Base-by-base conservation (phyloP, 2,888 invertebrate genomes). In the Plusia festucae region DNA sequence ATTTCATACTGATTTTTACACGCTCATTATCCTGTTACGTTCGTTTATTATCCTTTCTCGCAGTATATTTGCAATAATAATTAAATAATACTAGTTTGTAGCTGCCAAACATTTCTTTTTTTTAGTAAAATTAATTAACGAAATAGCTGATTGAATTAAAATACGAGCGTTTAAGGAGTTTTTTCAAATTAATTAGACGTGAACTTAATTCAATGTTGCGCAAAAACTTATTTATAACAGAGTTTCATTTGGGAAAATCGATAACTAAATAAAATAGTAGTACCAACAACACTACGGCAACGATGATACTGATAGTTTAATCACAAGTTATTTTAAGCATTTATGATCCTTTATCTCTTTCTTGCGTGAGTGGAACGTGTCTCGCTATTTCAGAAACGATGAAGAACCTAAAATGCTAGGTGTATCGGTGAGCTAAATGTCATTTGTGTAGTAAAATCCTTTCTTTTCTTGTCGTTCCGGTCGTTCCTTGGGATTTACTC, bases 381-480 rank as follows among this genome's bases (percentile, higher is more conserved):
- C 24, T 1, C 13, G 56, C 49, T 49, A 1, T 73, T 60, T 70
- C 70, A 57, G 16, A 2, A 34, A 18, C 0, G 6, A 8, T n/a
- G 3, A 8, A 34, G 53, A 59, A 65, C 40, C 16, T 8, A 16
- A 34, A 51, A 8, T 9, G n/a, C 18, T 16, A 30, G 52, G 46
- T 53, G 24, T 9, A 16, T 22, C n/a, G 7, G 53, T 55, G 56
- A 9, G 34, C 0, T 46, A 24, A 27, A 56, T 61, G 70, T 59
- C 65, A 69, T 51, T 53, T 53, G 22, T 4, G 13, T 15, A 52
- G 9, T 49, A 65, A 57, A 63, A 49, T 60, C 60, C 53, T 58
- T 59, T 60, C 62, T 66, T 67, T 63, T 73, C 62, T 61, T 32
- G 61, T 63, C 70, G 54, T 54, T 60, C 44, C 20, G 24, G 61